Base-by-base conservation (phyloP, 2,888 invertebrate species). In the Pollenia labialis region DNA sequence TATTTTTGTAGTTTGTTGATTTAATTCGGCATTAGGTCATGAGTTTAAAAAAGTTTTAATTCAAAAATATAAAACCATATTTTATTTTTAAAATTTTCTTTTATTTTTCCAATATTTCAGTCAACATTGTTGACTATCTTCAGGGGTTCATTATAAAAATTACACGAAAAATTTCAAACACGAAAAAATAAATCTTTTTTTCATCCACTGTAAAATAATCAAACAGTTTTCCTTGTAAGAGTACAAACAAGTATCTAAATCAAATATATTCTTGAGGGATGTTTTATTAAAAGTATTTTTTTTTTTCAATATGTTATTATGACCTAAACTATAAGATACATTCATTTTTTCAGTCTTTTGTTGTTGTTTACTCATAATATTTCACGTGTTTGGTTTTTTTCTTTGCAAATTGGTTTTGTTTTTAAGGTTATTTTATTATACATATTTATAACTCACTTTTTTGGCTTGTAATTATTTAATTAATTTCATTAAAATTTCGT, bases 381-480 rank as follows among this genome's bases (percentile, higher is more conserved):
- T 71, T 64, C 76, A 83, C 76, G 82, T 83, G 76, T 48, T 68
- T 3, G 1, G 58, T 81, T 23, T 18, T 40, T 56, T 40, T 23
- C 18, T 48, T 48, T 44, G 44, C 42, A 76, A 23, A 40, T 46
- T 46, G 23, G 6, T 54, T 44, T 23, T 42, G n/a, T 50, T n/a
- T 23, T 52, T 62, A n/a, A 40, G 40, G 14, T 42, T 32, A 52
- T 48, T 62, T 54, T 48, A 52, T 54, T 52, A 50, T 18, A n/a
- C n/a, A n/a, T n/a, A 48, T 16, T 48, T 64, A 1, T 8, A 69
- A 83, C 83, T 83, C 71, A 83, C 83, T 77, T 83, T 71, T 1
- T 64, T 44, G 10, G 11, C 8, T 60, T 16, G n/a, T 16, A 32
- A 56, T 54, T 83, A 72, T 71, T 83, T 71, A 64, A 10, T 71